phyloP scores from a whole-genome alignment of 2,797 vertebrate species.

The Taeniopygia guttata region DNA sequence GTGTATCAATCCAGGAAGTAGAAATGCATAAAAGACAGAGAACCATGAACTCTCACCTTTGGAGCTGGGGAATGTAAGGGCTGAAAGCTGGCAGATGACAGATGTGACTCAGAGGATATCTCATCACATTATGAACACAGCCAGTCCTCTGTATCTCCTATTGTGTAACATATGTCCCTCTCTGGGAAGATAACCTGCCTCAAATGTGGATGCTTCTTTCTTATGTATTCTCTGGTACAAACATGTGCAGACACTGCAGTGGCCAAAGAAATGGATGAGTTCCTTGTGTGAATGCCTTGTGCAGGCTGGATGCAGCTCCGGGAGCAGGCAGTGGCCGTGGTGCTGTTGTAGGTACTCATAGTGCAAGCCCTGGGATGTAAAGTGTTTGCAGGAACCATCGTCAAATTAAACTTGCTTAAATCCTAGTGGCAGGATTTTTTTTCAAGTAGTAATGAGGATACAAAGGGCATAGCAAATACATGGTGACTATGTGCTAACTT shows the following conservation, averaged over 20 bases:
- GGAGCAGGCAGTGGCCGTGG: neutral
- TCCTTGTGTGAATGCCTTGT: neutral
- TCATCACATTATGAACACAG: neutral
- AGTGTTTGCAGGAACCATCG: neutral
- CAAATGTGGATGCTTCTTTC: neutral
- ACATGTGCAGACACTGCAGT: neutral
- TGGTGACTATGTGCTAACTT: neutral
- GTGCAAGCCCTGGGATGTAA: fast-evolving
- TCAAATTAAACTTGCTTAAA: neutral
- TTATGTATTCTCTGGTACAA: neutral
- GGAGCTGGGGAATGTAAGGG: neutral
- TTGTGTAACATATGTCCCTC: neutral
- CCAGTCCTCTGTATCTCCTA: neutral
- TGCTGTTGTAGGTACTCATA: neutral
- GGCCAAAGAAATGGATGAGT: neutral
- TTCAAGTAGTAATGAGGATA: neutral
- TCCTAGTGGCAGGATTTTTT: neutral
- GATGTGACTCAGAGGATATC: neutral
- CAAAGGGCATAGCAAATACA: neutral
- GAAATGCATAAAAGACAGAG: neutral
- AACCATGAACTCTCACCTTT: neutral
- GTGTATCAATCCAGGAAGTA: neutral
- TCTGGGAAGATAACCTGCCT: neutral
- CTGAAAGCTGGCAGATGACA: neutral
- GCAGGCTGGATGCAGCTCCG: neutral